Evolutionary conservation across 2,113 vertebrate species (phyloP).

Genomic region (Esox niger): DNA sequence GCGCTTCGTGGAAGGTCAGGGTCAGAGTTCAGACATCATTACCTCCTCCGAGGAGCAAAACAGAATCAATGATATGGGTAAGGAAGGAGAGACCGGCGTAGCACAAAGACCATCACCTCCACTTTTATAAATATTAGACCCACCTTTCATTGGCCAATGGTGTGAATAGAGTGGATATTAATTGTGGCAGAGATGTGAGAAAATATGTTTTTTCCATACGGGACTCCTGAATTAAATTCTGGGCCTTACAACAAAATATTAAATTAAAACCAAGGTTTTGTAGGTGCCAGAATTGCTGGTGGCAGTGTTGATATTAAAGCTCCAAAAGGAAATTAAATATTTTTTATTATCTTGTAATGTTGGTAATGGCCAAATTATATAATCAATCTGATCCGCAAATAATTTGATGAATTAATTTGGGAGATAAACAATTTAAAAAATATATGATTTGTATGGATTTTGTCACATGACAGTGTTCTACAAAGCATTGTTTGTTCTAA

Average conservation of each 20-base stretch:
- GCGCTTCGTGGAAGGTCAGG: constrained; percentile 95
- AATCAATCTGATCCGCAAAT: no score
- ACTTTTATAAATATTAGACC: constrained; percentile 29
- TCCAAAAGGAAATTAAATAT: neutral
- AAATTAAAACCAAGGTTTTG: no score
- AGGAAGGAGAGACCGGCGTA: constrained; percentile 19
- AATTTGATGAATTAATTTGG: no score
- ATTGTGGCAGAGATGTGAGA: neutral
- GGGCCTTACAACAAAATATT: no score
- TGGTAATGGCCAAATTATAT: neutral
- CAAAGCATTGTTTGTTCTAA: no score
- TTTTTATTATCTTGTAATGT: neutral
- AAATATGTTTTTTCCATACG: no score
- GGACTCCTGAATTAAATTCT: no score
- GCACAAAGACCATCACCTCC: constrained; percentile 38
- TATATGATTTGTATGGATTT: no score
- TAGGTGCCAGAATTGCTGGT: neutral
- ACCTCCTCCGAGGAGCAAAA: constrained; percentile 90
- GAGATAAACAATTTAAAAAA: neutral
- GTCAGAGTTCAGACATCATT: constrained; percentile 89
- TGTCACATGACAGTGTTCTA: no score
- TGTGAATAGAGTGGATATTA: constrained; percentile 1
- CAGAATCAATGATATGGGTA: constrained; percentile 88
- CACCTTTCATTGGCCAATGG: neutral
- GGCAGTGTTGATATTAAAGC: constrained; percentile 56